Conservation (phyloP, 2,113 vertebrate genomes). For the Holacanthus passer region DNA sequence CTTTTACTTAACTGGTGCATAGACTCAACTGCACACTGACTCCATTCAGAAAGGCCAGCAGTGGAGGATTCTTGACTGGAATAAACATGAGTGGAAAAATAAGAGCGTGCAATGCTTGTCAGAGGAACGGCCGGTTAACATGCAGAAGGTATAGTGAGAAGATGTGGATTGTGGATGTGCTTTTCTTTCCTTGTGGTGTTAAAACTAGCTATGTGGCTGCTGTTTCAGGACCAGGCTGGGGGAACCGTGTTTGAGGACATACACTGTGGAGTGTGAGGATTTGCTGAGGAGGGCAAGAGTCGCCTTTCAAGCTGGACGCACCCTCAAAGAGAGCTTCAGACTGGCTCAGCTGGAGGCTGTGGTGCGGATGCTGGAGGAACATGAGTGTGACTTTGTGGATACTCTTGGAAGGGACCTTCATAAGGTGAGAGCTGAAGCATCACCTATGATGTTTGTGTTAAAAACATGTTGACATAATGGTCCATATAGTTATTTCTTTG, state of each 20-base stretch:
- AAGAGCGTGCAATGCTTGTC: conserved; percentile 65
- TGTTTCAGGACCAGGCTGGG: conserved; percentile 77
- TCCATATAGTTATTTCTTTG: neutral
- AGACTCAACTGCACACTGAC: conserved; percentile 42
- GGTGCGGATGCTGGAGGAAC: conserved; percentile 80
- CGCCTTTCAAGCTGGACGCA: conserved; percentile 77
- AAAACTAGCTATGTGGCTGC: neutral
- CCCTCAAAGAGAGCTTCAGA: conserved; percentile 77
- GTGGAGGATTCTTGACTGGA: conserved; percentile 20
- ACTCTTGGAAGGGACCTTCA: conserved; percentile 82
- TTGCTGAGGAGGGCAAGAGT: conserved; percentile 77
- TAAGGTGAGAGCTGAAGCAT: conserved; percentile 81
- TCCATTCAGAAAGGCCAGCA: conserved; percentile 38
- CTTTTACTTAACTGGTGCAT: conserved; percentile 28
- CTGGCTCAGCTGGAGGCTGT: conserved; percentile 81
- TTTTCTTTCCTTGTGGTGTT: neutral
- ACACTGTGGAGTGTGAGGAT: conserved; percentile 67
- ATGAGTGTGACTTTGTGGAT: conserved; percentile 84
- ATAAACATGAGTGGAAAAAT: conserved; percentile 67
- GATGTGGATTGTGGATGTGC: neutral
- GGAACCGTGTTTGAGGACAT: conserved; percentile 73
- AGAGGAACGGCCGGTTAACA: conserved; percentile 75
- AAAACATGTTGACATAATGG: neutral
- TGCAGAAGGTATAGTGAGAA: conserved; percentile 67
- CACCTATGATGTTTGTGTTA: too few species aligned